Base-by-base conservation (phyloP, 1,140 invertebrate species). In the Protaetia brevitarsis region DNA sequence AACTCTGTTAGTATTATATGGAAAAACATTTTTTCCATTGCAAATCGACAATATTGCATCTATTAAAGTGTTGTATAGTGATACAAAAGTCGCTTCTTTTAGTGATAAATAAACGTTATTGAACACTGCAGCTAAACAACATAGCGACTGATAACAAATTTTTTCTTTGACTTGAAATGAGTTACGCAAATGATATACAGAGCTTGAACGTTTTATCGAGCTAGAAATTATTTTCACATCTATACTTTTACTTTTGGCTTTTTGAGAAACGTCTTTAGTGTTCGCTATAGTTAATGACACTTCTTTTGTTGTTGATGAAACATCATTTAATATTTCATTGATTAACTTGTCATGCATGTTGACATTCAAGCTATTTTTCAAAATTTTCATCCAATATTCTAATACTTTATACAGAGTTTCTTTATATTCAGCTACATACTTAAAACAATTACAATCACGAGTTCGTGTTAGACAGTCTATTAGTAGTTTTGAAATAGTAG, bases 391-490 rank as follows among this genome's bases (percentile, higher is more conserved):
- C 41, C 41, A 51, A 51, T 51, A 51, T 8, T 51, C 41, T 8
- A 51, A 51, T 51, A 51, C 19, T 19, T 51, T 23, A 23, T 23
- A 51, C 19, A 51, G 10, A 19, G 16, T 19, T 21, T 23, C 19
- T 21, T 51, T 51, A 11, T 51, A 51, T 6, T 51, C 41, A 11
- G 21, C 26, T 23, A 51, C 11, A 19, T 51, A 23, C 3, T 51
- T 51, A 51, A 51, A 51, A 23, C 41, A 51, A 51, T 51, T 51
- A 51, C 41, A 51, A 23, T 51, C 26, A 1, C 26, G 41, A 8
- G 41, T 51, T 51, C 19, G 21, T 19, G 41, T 19, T 19, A 51
- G 26, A 23, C 13, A 51, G 26, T 51, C 41, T 19, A 51, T 51
- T 23, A 51, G 26, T 51, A 51, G 26, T 51, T 51, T 51, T 21